phyloP scores from a whole-genome alignment of 2,888 invertebrate species.

The Apodemia zela region DNA sequence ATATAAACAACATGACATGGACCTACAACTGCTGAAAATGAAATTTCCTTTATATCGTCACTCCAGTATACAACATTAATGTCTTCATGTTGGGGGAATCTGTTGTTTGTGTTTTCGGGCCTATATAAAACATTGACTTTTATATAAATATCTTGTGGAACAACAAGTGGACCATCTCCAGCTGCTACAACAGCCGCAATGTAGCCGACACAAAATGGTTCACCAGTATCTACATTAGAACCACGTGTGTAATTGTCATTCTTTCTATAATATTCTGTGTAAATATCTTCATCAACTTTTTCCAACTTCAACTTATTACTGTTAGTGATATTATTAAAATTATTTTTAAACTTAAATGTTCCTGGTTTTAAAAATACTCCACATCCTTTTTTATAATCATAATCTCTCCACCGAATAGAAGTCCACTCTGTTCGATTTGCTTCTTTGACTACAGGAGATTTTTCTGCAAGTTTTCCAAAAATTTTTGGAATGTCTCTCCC shows the following conservation, averaged over 20 bases:
- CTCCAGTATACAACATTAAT: conserved; percentile 89
- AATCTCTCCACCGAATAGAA: conserved; percentile 78
- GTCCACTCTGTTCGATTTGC: conserved; percentile 67
- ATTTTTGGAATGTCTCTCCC: conserved; percentile 71
- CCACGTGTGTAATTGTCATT: conserved; percentile 84
- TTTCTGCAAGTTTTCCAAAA: conserved; percentile 54
- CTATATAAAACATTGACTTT: conserved; percentile 86
- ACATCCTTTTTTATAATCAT: conserved; percentile 83
- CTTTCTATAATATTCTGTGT: conserved; percentile 91
- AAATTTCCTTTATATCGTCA: conserved; percentile 83
- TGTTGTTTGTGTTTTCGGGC: conserved; percentile 86
- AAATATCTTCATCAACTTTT: conserved; percentile 85
- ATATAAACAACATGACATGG: conserved; percentile 85
- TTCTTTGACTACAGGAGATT: conserved; percentile 56
- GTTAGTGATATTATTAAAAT: conserved; percentile 34
- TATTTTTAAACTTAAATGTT: conserved; percentile 80
- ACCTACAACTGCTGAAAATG: conserved; percentile 82
- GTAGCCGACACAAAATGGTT: conserved; percentile 87
- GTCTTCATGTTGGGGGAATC: conserved; percentile 82
- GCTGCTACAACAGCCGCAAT: conserved; percentile 82
- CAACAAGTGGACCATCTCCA: conserved; percentile 72
- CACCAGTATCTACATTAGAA: conserved; percentile 85
- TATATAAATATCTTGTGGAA: conserved; percentile 82
- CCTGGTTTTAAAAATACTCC: conserved; percentile 85
- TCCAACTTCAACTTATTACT: conserved; percentile 56